Evolutionary conservation across 2,888 invertebrate genomes (phyloP), one percentile per base, ranked within the genome.

Genomic region (Lochmaea capreae): DNA sequence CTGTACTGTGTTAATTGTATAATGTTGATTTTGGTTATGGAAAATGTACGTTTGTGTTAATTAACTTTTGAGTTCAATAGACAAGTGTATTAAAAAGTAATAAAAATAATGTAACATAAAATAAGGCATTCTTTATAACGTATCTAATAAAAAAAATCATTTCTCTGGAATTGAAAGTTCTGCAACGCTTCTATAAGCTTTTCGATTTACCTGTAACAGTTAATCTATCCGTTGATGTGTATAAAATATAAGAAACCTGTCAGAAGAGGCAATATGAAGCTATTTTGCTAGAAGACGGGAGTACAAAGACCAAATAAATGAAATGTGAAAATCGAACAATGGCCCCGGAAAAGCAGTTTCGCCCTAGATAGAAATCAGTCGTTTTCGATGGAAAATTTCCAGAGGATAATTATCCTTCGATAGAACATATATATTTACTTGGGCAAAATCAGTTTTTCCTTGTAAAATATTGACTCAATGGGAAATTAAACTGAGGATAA

Each of bases 361-460:
- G 81, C 82, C 81, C 80, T 78, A 81, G 84, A 84, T 83, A 82
- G 83, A 82, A 84, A 85, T 85, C 84, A 84, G 83, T 82, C 78
- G 78, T 80, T 39, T 81, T 79, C 77, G 73, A 49, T 46, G 57
- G 57, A 65, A 63, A 63, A 16, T 42, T 39, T 42, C 33, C 42
- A 43, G 43, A 43, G 18, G 43, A 63, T 63, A 42, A 39, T 62
- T 63, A 71, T 63, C 26, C 54, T 61, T 70, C 70, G 54, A 54
- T 10, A 10, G 54, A 54, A 54, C 16, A 54, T 18, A 54, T 54
- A 68, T 61, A 33, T 26, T 14, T 26, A 14, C 11, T 12, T 46
- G 46, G 14, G 46, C 12, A 46, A 46, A 46, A 46, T 46, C 14
- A 5, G 46, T 46, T 12, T 46, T 14, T 46, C 3, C 46, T 46